These are phyloP conservation scores for Budorcas taxicolor DNA, from an alignment of 2,113 vertebrate species.

Conservation along the genomic window DNA sequence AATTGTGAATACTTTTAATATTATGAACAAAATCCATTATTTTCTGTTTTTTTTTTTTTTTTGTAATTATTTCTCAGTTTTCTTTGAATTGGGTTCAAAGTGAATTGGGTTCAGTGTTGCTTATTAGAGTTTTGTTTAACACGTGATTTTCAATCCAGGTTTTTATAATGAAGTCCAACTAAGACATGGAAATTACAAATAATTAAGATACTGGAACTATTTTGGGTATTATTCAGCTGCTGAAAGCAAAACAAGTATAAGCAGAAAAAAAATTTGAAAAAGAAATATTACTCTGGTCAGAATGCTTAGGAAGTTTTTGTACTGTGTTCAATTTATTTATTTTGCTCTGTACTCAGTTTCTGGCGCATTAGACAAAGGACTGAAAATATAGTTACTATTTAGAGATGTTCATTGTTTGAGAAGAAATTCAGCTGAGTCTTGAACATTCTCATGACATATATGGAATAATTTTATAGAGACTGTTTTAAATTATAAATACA, in stretches of 20 bases:
- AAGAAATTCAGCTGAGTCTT: background rate
- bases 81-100: background rate
- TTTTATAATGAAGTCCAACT: conserved; percentile 23
- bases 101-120: background rate
- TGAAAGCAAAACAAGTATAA: conserved; percentile 9
- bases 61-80: background rate
- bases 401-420: conserved; percentile 37
- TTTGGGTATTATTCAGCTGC: background rate
- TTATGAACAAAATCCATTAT: background rate
- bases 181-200: conserved; percentile 38
- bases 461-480: background rate
- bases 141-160: background rate
- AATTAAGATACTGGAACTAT: background rate
- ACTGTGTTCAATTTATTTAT: background rate
- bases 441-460: background rate
- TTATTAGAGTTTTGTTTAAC: background rate
- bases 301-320: conserved; percentile 29
- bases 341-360: conserved; percentile 27
- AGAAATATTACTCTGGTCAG: background rate
- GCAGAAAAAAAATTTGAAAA: background rate
- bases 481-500: background rate
- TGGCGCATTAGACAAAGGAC: conserved; percentile 4
- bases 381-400: conserved; percentile 38
- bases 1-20: background rate
- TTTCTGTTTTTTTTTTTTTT: background rate